Base-by-base conservation (phyloP, 2,113 vertebrate genomes). In the Tupaia chinensis region DNA sequence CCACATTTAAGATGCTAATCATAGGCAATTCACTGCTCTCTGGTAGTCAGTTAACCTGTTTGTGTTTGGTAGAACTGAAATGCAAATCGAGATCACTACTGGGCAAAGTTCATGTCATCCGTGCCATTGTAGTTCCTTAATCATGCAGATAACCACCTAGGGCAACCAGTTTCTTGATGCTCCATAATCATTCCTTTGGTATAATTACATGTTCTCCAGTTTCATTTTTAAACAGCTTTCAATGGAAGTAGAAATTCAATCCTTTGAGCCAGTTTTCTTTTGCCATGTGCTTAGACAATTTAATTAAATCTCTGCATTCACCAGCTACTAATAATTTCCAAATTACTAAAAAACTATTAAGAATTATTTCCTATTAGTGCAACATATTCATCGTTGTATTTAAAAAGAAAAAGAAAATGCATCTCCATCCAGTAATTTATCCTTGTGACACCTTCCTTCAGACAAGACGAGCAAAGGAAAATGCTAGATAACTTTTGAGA, bases 191-290 rank as follows among this genome's bases (percentile, higher is more conserved):
- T 89, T 88, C 93, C 32, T 17, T 60, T 93, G 34, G 7, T 2
- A 34, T 95, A 95, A 96, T 96, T 95, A 93, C 70, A 72, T 0
- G 72, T 78, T 97, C 78, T 97, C 82, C 58, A 44, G 25, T 96
- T 95, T 93, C 93, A 78, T 78, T 87, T 95, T 88, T 79, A 86
- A 95, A 53, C 53, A 80, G 73, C 27, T 88, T 92, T 91, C 87
- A 91, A n/a, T 17, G 25, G 74, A 91, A 96, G 76, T 82, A 92
- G 95, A 95, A 96, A 97, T 91, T 72, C 61, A 81, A 84, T 85
- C 34, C 86, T 73, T 58, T 63, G 25, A 94, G 23, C 73, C n/a
- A 63, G 7, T 72, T 86, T 76, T 80, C 70, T 81, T 93, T 91
- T 54, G 9, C 61, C 84, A n/a, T 29, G 19, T 85, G 32, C 68